These are phyloP conservation scores for Pemphigus obesinymphae DNA, from an alignment of 1,140 invertebrate genomes.

Conservation along the genomic window DNA sequence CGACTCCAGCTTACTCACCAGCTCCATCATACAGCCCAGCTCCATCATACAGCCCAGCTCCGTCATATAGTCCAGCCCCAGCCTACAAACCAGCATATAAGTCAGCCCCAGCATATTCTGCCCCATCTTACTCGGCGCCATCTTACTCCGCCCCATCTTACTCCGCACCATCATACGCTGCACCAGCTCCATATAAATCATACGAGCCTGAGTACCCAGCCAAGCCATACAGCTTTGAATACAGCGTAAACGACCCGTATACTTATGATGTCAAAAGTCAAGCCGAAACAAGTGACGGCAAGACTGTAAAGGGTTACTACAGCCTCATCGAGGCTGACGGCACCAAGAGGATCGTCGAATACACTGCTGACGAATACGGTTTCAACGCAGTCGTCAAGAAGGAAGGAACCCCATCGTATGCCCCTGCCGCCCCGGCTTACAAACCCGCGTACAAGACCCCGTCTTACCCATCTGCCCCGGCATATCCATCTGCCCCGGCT, in stretches of 20 bases:
- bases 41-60: slow-evolving; percentile 11
- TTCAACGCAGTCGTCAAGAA: slow-evolving; percentile 47
- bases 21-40: slow-evolving; percentile 28
- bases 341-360: slow-evolving; percentile 59
- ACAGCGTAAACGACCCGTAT: slow-evolving; percentile 55
- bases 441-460: slow-evolving; percentile 6
- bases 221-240: slow-evolving; percentile 55
- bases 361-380: slow-evolving; percentile 55
- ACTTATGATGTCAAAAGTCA: slow-evolving; percentile 61
- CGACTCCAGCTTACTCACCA: not conserved
- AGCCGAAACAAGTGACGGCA: slow-evolving; percentile 58
- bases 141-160: not conserved
- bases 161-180: not conserved
- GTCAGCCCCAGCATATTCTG: not conserved
- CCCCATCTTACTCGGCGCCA: not conserved
- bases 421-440: slow-evolving; percentile 33
- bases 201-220: slow-evolving; percentile 53
- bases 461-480: slow-evolving; percentile 24
- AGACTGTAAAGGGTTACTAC: slow-evolving; percentile 53
- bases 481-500: slow-evolving; percentile 18
- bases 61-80: not conserved
- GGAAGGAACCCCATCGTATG: slow-evolving; percentile 35
- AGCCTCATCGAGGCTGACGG: slow-evolving; percentile 55
- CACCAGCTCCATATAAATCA: slow-evolving; percentile 9
- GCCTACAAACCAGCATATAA: not conserved